Evolutionary conservation across 92 coral and sea anemone genomes (phyloP), one percentile per base, ranked within the genome.

Genomic region (Porites evermanni): DNA sequence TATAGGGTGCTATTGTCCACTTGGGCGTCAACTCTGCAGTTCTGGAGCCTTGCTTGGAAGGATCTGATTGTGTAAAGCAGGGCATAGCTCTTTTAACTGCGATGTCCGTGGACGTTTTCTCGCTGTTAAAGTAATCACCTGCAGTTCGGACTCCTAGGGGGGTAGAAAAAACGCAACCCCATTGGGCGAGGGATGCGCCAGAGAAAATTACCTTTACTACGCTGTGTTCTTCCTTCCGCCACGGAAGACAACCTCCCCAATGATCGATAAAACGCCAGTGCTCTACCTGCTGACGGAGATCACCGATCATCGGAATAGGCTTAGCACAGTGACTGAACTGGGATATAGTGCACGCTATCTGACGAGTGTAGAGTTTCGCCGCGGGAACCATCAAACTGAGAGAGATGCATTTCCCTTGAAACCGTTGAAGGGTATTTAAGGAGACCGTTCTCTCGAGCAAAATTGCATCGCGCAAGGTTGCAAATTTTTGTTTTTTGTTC

Each of bases 191-290:
- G 32, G 78, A 70, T 12, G 86, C 86, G 50, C 71, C 86, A 0
- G 78, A 82, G 1, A 50, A 14, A 4, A 69, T 1, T 51, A 69
- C 29, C 17, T 69, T 16, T 17, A 82, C 10, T 6, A 52, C 56
- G 26, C 67, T 58, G 21, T 82, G 72, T 2, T 82, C 86, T 70
- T 82, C 86, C 59, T 18, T 82, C 50, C 78, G 17, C 65, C 86
- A 71, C 6, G 86, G 70, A 29, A 82, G 65, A 56, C 86, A 82
- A 2, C 86, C 78, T 14, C 12, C 56, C 86, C 86, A 82, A 21
- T 51, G 3, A n/a, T 82, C 78, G 7, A 82, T 70, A 21, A 82
- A 82, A 12, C 77, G 50, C 77, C 73, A 84, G 82, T 84, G 75
- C 60, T 17, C 29, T 21, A 82, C 20, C 53, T 82, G 79, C 7